Evolutionary conservation across 2,113 vertebrate genomes (phyloP).

Genomic region (Cyprinodon tularosa): DNA sequence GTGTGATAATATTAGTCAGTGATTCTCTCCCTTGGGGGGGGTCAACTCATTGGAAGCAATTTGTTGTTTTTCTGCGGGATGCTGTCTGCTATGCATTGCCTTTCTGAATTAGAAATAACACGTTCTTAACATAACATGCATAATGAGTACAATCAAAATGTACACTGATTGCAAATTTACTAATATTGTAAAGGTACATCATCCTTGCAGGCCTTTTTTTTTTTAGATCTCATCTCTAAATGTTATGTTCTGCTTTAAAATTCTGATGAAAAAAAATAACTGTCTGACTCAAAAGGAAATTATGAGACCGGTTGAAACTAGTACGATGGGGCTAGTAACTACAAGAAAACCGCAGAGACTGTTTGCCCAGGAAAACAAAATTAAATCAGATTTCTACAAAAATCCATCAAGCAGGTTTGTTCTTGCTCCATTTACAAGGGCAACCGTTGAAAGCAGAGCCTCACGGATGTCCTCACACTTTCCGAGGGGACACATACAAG

Average conservation of each 20-base stretch:
- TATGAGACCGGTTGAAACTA: not conserved
- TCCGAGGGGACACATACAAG: not conserved
- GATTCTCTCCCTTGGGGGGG: constrained; percentile 37
- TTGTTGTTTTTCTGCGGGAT: constrained; percentile 36
- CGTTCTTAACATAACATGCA: not conserved
- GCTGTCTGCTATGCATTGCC: constrained; percentile 39
- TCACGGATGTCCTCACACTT: not conserved
- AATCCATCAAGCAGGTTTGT: not conserved
- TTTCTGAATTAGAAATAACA: constrained; percentile 14
- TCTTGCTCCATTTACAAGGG: not conserved
- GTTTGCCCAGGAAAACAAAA: not conserved
- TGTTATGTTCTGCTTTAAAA: not conserved
- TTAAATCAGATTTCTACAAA: not conserved
- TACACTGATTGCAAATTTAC: not conserved
- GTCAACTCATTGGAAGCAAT: constrained; percentile 28
- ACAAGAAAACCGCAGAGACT: not conserved
- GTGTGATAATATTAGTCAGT: constrained; percentile 64
- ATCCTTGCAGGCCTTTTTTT: not conserved
- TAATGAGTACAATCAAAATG: too few relatives aligned
- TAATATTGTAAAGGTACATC: not conserved
- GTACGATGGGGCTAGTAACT: not conserved
- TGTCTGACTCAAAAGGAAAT: not conserved
- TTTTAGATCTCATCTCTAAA: not conserved
- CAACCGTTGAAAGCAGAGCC: not conserved
- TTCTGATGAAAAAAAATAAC: not conserved